A percentile compares a stretch with the other conserved stretches of the same genome.
Conservation (phyloP, 1,140 invertebrate genomes). For the Euura saliciscinereae region DNA sequence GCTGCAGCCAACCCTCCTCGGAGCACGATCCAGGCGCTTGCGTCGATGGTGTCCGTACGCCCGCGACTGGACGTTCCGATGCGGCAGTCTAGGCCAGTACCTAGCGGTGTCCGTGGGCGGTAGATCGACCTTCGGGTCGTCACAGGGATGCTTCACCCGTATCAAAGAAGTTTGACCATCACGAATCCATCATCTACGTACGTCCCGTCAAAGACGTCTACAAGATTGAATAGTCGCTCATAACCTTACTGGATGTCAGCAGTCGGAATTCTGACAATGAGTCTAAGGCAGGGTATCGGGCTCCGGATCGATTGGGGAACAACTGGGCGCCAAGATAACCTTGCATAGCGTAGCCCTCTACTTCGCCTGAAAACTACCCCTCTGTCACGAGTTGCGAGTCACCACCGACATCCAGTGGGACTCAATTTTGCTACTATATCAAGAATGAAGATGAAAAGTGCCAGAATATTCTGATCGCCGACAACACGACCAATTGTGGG, state of each 20-base stretch:
- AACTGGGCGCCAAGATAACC: conserved; percentile 1
- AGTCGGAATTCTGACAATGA: not conserved
- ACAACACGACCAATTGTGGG: too few relatives aligned
- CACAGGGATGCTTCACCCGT: not conserved
- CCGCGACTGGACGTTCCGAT: not conserved
- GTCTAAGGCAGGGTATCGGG: not conserved
- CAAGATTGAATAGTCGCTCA: not conserved
- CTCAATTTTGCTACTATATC: not conserved
- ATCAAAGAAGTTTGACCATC: not conserved
- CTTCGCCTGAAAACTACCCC: too few relatives aligned
- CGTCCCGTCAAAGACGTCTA: not conserved
- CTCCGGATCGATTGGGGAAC: not conserved
- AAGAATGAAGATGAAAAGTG: not conserved
- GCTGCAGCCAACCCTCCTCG: not conserved
- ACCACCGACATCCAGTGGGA: not conserved
- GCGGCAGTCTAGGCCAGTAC: not conserved
- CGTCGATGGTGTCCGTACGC: not conserved
- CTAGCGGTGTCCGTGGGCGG: not conserved
- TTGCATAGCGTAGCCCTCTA: not conserved
- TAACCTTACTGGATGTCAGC: not conserved
- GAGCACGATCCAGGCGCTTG: not conserved
- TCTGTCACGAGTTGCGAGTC: too few relatives aligned
- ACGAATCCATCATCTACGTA: not conserved
- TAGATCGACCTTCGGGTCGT: not conserved
- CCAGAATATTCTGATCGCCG: not conserved